Evolutionary conservation across 1,140 invertebrate species (phyloP).

Genomic region (Drosophila arawakana): DNA sequence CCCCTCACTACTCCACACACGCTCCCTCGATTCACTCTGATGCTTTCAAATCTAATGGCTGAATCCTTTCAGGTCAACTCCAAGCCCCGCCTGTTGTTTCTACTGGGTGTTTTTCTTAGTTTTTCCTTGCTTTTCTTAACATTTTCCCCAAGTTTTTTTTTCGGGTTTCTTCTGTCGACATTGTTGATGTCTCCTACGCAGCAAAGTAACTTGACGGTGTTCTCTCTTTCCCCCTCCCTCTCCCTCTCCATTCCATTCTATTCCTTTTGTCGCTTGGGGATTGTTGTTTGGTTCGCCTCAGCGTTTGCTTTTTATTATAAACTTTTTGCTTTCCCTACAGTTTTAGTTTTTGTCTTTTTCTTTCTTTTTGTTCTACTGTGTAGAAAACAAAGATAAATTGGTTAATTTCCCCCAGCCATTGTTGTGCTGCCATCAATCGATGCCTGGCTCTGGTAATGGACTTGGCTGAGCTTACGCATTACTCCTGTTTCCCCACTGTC

Average conservation of each 20-base stretch:
- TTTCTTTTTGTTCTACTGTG: constrained; percentile 47
- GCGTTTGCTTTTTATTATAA: constrained; percentile 74
- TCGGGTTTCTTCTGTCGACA: constrained; percentile 54
- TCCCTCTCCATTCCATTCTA: too few species aligned
- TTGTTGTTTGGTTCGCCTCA: constrained; percentile 42
- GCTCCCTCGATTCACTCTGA: constrained; percentile 19
- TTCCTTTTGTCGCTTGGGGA: constrained; percentile 32
- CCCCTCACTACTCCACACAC: background rate
- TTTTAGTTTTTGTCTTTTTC: constrained; percentile 42
- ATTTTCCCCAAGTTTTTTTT: constrained; percentile 27
- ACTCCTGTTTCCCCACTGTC: constrained; percentile 50
- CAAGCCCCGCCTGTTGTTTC: constrained; percentile 51
- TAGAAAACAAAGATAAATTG: constrained; percentile 84
- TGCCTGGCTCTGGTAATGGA: constrained; percentile 77
- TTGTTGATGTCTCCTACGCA: constrained; percentile 69
- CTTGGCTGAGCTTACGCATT: constrained; percentile 78
- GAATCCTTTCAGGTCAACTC: constrained; percentile 72
- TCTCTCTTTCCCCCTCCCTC: constrained; percentile 16
- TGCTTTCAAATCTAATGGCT: constrained; percentile 66
- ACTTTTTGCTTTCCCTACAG: constrained; percentile 60
- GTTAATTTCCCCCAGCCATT: constrained; percentile 81
- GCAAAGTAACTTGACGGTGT: constrained; percentile 36
- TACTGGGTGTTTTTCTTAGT: constrained; percentile 34
- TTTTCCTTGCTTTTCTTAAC: constrained; percentile 17
- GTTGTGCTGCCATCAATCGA: constrained; percentile 82